Base-by-base conservation (phyloP, 2,888 invertebrate genomes). In the Diarsia dahlii region DNA sequence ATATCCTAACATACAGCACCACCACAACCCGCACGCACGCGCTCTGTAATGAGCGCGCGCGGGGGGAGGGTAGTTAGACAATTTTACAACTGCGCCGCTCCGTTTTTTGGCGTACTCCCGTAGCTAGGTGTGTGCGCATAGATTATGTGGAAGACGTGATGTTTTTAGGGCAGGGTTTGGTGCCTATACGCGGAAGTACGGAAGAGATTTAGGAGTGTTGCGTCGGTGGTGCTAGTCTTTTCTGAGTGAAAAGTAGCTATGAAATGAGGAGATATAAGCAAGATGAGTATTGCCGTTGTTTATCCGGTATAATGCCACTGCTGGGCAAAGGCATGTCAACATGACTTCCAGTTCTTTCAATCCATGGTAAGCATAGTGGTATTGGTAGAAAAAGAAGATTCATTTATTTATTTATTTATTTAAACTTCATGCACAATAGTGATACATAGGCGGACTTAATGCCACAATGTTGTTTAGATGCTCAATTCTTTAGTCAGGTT, bases 21-120 rank as follows among this genome's bases (percentile, higher is more conserved):
- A 90, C 64, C 85, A 90, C 91, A 87, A 48, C 74, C 80, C 90
- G 85, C 94, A 94, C 95, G 94, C 95, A 95, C 93, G 95, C 94
- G 94, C 93, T 46, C 80, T 87, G 95, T 96, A 96, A 96, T 96
- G 96, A 96, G 96, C 88, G 94, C 93, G 93, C 94, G 94, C 93
- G 93, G 93, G 94, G 95, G 92, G 95, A 93, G 94, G 93, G 96
- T 96, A 96, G 96, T 96, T 96, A 96, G 96, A 96, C 96, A 96
- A 96, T 96, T 96, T 96, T 96, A 96, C 95, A 95, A 96, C 96
- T 95, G 96, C 95, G 95, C 96, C 95, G 92, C 93, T 91, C 93
- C 95, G 95, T 96, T 96, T 96, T 96, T 96, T 96, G 96, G 95
- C 95, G 95, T 95, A 92, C 92, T 91, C 94, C 92, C 92, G 92